phyloP scores from a whole-genome alignment of 2,888 invertebrate genomes.

The Heliconius charithonia region DNA sequence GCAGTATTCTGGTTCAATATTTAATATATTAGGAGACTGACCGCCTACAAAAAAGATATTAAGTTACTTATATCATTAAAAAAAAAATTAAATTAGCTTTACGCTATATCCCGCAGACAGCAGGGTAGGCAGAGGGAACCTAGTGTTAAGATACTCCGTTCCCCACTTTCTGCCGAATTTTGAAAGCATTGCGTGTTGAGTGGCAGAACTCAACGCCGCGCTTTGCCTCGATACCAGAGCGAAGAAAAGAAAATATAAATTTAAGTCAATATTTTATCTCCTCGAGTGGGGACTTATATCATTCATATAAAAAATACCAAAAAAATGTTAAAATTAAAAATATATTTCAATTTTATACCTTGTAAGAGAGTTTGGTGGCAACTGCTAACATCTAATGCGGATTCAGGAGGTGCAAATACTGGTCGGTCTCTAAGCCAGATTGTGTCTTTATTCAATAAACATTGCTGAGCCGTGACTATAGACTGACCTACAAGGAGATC shows the following conservation, averaged over 20 bases:
- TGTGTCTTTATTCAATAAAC: slow-evolving; percentile 81
- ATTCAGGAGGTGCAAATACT: slow-evolving; percentile 72
- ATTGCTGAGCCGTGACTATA: slow-evolving; percentile 80
- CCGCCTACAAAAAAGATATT: slow-evolving; percentile 62
- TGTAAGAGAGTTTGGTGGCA: slow-evolving; percentile 79
- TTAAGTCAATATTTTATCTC: no score
- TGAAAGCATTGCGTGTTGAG: no score
- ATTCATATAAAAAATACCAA: neutral
- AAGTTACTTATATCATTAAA: slow-evolving; percentile 10
- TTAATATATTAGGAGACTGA: slow-evolving; percentile 75
- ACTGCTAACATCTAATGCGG: slow-evolving; percentile 69
- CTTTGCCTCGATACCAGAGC: no score
- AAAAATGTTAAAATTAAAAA: neutral
- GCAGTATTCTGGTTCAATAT: slow-evolving; percentile 79
- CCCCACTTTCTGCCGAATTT: no score
- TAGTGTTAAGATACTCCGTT: no score
- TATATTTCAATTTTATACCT: slow-evolving; percentile 55
- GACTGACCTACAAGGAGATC: slow-evolving; percentile 77
- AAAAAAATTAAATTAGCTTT: no score
- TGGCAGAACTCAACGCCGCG: no score
- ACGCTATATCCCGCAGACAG: no score
- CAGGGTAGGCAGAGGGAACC: no score
- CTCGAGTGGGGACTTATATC: no score
- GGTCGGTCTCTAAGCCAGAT: slow-evolving; percentile 79
- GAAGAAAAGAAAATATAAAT: no score